Evolutionary conservation across 2,888 invertebrate species (phyloP), one percentile per base, ranked within the genome.

Genomic region (Napeogenes sylphis): DNA sequence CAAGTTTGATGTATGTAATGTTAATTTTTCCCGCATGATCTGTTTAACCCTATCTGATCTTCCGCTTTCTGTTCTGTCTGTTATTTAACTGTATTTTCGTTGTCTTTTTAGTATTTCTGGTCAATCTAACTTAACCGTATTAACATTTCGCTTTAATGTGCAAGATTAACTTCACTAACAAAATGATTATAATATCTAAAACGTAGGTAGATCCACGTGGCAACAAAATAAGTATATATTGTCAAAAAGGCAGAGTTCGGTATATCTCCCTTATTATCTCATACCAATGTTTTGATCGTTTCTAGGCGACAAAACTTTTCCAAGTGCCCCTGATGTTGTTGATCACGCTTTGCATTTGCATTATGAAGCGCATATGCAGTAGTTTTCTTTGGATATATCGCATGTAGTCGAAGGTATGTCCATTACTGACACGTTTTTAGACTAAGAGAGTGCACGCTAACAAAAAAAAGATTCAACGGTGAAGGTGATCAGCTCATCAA

Each of bases 301-400:
- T 90, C 88, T 91, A 91, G 91, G 91, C 91, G 82, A 79, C 88
- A 91, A 90, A 84, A 85, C 85, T 91, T 87, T 90, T 91, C 84
- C 88, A 91, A 90, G 85, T 91, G 84, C 91, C 91, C 85, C 88
- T 91, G 91, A 91, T 91, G 91, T 91, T 91, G 90, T 91, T 91
- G 90, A 85, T 91, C 90, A 91, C 91, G 89, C 91, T 91, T 91
- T 91, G 91, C 91, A 91, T 91, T 84, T 91, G 90, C 91, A 91
- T 91, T 82, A 90, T 91, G 91, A 91, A 91, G 91, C 90, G 91
- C 89, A 91, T 91, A 82, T 91, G 91, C 91, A 90, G 90, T 91
- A 91, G 90, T 91, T 90, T 91, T 90, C 91, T 91, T 87, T 91
- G 91, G 91, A 91, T 91, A 82, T 91, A 91, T 87, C 91, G 90